Percentiles rank a stretch among this genome's conserved stretches.
These are phyloP conservation scores for Peucedramus taeniatus DNA, from an alignment of 2,113 vertebrate species.

Conservation along the genomic window DNA sequence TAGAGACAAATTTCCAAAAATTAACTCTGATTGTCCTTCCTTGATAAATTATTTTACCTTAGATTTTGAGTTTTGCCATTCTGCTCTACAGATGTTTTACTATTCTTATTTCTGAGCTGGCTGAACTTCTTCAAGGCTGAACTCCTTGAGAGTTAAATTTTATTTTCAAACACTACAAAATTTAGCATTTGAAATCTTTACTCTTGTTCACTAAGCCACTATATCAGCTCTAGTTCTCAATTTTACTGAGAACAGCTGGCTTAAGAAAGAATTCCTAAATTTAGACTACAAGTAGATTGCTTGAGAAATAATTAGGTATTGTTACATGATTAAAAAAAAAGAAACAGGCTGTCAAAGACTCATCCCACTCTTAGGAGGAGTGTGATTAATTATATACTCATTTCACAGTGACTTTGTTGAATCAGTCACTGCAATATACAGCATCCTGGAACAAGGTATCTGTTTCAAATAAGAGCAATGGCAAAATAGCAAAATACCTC, in stretches of 20 bases:
- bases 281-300: background rate
- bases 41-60: background rate
- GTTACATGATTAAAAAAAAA: background rate
- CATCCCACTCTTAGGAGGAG: background rate
- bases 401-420: conserved; percentile 5
- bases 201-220: background rate
- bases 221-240: background rate
- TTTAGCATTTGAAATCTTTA: background rate
- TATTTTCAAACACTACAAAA: background rate
- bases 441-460: background rate
- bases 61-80: background rate
- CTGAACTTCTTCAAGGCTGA: background rate
- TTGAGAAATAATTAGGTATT: conserved; percentile 48
- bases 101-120: background rate
- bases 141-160: background rate
- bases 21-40: background rate
- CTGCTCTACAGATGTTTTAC: background rate
- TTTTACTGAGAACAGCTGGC: background rate
- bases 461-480: background rate
- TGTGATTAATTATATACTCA: conserved; percentile 37
- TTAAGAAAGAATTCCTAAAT: conserved; percentile 20
- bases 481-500: background rate
- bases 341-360: background rate
- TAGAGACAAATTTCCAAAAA: background rate
- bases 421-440: background rate